Evolutionary conservation across 2,113 vertebrate species (phyloP).

Genomic region (Pseudorectes ferrugineus): DNA sequence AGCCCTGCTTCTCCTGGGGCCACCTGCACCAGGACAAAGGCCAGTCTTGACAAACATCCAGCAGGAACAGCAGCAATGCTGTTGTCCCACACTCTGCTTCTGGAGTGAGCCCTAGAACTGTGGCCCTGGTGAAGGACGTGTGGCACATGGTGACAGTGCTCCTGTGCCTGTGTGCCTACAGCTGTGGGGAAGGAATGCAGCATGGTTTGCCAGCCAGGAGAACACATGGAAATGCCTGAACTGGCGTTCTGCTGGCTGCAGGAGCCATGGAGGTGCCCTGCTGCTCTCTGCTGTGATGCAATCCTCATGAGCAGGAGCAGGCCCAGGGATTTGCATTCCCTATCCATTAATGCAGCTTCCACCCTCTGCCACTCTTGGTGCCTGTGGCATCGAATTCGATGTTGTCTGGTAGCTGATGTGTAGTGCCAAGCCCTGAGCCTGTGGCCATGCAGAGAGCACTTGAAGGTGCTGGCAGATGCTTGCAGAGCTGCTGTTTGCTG

Average conservation of each 20-base stretch:
- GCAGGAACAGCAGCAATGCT: background rate
- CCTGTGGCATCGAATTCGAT: fast-evolving
- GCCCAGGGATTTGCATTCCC: background rate
- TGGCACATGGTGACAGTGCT: background rate
- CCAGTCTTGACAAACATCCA: background rate
- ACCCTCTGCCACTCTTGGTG: background rate
- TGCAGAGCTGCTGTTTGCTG: background rate
- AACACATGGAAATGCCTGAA: background rate
- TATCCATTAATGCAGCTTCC: background rate
- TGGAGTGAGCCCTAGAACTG: background rate
- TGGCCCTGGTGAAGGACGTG: background rate
- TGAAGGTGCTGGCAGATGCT: background rate
- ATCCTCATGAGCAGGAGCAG: background rate
- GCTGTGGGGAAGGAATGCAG: background rate
- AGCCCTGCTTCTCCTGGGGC: background rate
- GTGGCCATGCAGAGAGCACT: background rate
- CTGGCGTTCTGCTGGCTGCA: background rate
- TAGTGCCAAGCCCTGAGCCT: background rate
- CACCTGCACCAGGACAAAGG: background rate
- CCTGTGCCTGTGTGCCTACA: background rate
- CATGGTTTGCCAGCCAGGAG: background rate
- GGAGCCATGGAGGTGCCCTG: background rate
- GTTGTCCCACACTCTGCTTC: background rate
- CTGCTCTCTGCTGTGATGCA: background rate
- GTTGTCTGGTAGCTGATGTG: background rate